Conservation (phyloP, 2,113 vertebrate genomes). For the Tympanuchus pallidicinctus region DNA sequence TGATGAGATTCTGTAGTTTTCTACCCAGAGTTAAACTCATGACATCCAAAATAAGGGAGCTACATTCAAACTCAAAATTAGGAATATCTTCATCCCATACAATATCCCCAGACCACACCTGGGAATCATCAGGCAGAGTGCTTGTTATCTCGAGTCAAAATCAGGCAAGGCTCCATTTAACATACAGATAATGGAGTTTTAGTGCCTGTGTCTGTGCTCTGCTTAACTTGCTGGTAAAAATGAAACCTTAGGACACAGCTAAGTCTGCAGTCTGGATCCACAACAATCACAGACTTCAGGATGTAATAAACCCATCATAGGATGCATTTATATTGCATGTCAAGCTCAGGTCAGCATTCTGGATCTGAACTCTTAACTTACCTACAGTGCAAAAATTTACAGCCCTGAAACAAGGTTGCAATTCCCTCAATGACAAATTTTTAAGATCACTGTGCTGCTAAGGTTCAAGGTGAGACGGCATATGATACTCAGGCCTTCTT, state of each 20-base stretch:
- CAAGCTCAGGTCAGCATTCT: conserved; percentile 68
- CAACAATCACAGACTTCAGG: conserved; percentile 62
- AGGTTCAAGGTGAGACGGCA: conserved; percentile 11
- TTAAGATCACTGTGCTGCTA: neutral
- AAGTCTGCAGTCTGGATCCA: conserved; percentile 46
- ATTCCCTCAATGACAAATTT: neutral
- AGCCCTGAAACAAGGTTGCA: conserved; percentile 18
- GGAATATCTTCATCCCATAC: neutral
- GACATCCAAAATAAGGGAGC: neutral
- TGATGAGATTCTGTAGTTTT: neutral
- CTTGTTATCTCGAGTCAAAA: conserved; percentile 58
- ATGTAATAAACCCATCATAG: conserved; percentile 73
- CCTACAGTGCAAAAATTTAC: conserved; percentile 48
- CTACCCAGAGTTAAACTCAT: neutral
- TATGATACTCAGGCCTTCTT: neutral
- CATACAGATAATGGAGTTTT: conserved; percentile 49
- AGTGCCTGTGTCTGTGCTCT: conserved; percentile 52
- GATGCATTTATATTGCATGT: conserved; percentile 71
- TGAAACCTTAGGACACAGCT: conserved; percentile 46
- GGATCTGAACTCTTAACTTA: conserved; percentile 64
- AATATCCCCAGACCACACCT: conserved; percentile 33
- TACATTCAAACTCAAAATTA: neutral
- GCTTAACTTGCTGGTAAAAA: conserved; percentile 65
- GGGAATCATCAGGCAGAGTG: conserved; percentile 52
- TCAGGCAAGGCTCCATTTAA: conserved; percentile 55